These are phyloP conservation scores for Cephus nigrinus DNA, from an alignment of 2,888 invertebrate genomes.

Conservation along the genomic window DNA sequence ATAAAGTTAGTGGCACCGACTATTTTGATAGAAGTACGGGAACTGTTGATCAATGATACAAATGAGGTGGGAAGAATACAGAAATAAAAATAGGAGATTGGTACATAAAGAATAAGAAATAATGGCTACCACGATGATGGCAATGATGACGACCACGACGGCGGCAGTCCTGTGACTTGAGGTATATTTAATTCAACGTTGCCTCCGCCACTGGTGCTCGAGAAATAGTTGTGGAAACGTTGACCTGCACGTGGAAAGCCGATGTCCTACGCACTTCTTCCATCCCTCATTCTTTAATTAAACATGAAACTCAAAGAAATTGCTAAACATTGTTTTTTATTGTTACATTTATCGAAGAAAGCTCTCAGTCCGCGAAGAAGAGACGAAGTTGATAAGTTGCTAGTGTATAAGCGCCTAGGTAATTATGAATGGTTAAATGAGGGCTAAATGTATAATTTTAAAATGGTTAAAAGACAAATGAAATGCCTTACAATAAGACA, in stretches of 20 bases:
- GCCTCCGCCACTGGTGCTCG: constrained; percentile 5
- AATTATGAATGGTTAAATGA: not conserved
- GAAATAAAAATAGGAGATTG: not conserved
- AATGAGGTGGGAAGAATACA: not conserved
- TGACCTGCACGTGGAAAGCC: constrained; percentile 32
- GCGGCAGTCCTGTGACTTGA: not conserved
- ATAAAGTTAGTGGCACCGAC: not conserved
- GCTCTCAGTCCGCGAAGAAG: not conserved
- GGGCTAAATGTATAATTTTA: not conserved
- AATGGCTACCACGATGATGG: not conserved
- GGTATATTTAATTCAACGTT: constrained; percentile 3
- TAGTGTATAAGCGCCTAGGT: not conserved
- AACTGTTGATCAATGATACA: not conserved
- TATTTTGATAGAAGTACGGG: not conserved
- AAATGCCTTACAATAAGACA: not conserved
- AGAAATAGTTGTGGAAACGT: constrained; percentile 29
- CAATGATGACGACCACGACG: not conserved
- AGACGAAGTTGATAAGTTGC: not conserved
- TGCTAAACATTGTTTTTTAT: not conserved
- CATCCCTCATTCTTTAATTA: not conserved
- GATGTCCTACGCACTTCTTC: not conserved
- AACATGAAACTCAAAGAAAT: not conserved
- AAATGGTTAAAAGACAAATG: not conserved
- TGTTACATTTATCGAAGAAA: not conserved
- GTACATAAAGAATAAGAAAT: not conserved